phyloP scores from a whole-genome alignment of 1,140 invertebrate genomes.

The Lepidurus couesii region DNA sequence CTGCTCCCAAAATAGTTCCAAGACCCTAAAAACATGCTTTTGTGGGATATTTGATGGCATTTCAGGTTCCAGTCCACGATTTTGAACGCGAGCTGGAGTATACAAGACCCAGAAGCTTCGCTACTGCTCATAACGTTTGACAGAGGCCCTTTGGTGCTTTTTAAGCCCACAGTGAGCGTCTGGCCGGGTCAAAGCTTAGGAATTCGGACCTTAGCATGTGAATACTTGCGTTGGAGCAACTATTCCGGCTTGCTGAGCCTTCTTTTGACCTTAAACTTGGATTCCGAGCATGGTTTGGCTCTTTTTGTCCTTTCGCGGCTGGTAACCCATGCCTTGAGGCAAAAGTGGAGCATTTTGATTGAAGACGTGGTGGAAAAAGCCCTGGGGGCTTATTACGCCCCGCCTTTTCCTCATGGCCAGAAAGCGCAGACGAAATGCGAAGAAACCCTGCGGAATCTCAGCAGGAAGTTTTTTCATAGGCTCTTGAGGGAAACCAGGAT shows the following conservation, averaged over 20 bases:
- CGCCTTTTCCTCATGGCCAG: neutral
- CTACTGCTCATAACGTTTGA: neutral
- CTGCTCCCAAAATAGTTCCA: neutral
- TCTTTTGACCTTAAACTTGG: neutral
- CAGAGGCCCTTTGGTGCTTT: neutral
- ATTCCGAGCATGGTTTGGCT: neutral
- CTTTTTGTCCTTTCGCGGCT: neutral
- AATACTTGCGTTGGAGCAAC: neutral
- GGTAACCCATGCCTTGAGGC: neutral
- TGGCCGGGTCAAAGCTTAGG: neutral
- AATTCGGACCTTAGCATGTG: neutral
- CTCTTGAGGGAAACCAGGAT: neutral
- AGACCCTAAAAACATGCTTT: neutral
- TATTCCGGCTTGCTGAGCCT: neutral
- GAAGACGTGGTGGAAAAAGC: slow-evolving; percentile 5
- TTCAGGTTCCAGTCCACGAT: neutral
- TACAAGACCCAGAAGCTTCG: neutral
- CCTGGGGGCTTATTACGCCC: neutral
- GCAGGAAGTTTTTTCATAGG: neutral
- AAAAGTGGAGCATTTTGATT: slow-evolving; percentile 4
- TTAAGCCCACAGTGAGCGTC: neutral
- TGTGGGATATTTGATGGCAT: neutral
- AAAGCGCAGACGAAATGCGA: neutral
- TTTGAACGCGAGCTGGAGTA: neutral
- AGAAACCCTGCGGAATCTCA: neutral